These are phyloP conservation scores for Oceanites oceanicus DNA, from an alignment of 2,113 vertebrate species.

Conservation along the genomic window DNA sequence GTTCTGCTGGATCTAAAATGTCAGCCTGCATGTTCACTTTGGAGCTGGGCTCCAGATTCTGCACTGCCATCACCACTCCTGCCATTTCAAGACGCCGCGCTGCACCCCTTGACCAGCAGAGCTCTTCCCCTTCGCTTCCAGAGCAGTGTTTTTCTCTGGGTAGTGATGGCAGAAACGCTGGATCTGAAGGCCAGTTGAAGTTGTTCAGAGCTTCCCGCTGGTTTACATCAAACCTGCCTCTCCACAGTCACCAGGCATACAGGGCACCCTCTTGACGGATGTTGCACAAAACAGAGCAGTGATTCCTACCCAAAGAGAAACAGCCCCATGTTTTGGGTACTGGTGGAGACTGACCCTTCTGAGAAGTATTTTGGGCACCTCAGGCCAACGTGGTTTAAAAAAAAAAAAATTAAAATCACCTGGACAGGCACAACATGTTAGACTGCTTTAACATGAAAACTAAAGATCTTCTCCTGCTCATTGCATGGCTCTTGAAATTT, in stretches of 20 bases:
- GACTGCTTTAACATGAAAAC: not conserved
- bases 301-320: not conserved
- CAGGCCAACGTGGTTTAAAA: not conserved
- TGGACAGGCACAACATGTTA: not conserved
- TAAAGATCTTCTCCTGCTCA: not conserved
- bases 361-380: not conserved
- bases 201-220: not conserved
- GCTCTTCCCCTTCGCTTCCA: not conserved
- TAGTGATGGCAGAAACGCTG: rapidly evolving
- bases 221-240: not conserved
- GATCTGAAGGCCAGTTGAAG: not conserved
- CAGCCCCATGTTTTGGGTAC: not conserved
- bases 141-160: not conserved
- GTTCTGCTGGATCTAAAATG: not conserved
- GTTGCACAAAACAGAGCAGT: not conserved
- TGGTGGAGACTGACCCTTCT: not conserved
- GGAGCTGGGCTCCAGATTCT: not conserved
- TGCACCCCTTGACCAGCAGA: not conserved
- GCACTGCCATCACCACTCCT: rapidly evolving
- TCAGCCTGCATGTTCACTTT: rapidly evolving
- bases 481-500: not conserved
- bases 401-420: not conserved
- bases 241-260: not conserved
- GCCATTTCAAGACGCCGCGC: not conserved
- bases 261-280: not conserved